Conservation (phyloP, 1,140 invertebrate genomes). For the Aphelinus atriplicis region DNA sequence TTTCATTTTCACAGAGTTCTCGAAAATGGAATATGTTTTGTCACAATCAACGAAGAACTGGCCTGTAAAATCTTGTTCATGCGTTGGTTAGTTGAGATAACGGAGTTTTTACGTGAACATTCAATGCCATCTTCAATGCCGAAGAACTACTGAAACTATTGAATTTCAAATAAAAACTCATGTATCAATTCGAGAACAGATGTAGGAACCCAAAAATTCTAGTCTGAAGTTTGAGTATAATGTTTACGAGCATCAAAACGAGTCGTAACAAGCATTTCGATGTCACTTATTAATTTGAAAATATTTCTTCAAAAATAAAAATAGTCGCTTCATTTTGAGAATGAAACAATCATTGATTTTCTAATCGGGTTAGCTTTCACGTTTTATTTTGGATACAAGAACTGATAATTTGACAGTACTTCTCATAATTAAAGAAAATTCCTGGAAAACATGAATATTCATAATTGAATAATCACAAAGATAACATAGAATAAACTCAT, state of each 20-base stretch:
- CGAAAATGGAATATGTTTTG: conserved; percentile 1
- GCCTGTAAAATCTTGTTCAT: conserved; percentile 52
- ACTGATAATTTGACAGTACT: neutral
- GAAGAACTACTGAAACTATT: too few species aligned
- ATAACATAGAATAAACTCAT: neutral
- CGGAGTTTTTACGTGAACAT: conserved; percentile 15
- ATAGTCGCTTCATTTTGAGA: too few species aligned
- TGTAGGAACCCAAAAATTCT: conserved; percentile 29
- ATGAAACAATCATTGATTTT: too few species aligned
- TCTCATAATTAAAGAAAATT: neutral
- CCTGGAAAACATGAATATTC: neutral
- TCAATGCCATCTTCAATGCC: conserved; percentile 16
- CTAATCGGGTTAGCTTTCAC: neutral
- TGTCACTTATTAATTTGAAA: too few species aligned
- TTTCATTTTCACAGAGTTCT: too few species aligned
- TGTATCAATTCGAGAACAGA: too few species aligned
- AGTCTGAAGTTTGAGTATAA: conserved; percentile 28
- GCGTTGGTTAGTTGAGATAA: neutral
- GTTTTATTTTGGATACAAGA: neutral
- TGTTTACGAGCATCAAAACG: neutral
- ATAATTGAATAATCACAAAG: neutral
- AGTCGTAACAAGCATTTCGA: too few species aligned
- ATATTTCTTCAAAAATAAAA: too few species aligned
- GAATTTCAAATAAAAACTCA: too few species aligned
- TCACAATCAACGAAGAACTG: conserved; percentile 67